Evolutionary conservation across 23 tunicate species (phyloP).

Genomic region (Trididemnum clinides): DNA sequence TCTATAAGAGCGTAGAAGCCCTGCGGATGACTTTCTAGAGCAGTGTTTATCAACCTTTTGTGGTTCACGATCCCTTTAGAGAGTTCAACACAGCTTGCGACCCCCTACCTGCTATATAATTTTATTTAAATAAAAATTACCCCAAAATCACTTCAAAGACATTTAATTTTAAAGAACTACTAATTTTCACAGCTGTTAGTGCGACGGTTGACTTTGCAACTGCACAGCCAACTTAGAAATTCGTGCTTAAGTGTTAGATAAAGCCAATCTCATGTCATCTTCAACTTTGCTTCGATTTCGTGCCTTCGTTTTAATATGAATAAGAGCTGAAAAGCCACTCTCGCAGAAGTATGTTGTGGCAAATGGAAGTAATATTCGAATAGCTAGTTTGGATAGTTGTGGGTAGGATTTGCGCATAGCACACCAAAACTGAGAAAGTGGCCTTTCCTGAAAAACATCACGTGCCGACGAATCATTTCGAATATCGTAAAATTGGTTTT

Average conservation of each 20-base stretch:
- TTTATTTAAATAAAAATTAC: constrained; percentile 7
- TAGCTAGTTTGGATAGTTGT: constrained; percentile 31
- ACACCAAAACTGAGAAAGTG: constrained; percentile 56
- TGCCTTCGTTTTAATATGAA: constrained; percentile 56
- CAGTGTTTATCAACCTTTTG: constrained; percentile 33
- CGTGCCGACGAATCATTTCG: constrained; percentile 44
- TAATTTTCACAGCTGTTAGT: constrained; percentile 27
- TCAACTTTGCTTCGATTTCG: constrained; percentile 38
- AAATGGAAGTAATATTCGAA: constrained; percentile 37
- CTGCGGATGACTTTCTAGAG: too few species aligned
- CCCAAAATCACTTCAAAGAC: constrained; percentile 9
- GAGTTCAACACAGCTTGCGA: too few species aligned
- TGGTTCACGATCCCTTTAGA: constrained; percentile 36
- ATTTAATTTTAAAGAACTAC: too few species aligned
- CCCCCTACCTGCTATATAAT: constrained; percentile 25
- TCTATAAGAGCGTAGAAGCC: too few species aligned
- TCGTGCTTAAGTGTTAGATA: constrained; percentile 55
- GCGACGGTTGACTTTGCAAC: constrained; percentile 39
- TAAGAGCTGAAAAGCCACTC: constrained; percentile 56
- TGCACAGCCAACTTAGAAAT: constrained; percentile 38
- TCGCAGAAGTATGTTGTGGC: constrained; percentile 32
- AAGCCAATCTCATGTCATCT: constrained; percentile 48
- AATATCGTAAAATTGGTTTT: constrained; percentile 44
- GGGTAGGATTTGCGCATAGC: constrained; percentile 31
- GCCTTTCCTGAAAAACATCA: constrained; percentile 35